These are phyloP conservation scores for Coranthus polyacanthus DNA, from an alignment of 2,797 vertebrate genomes.

Conservation along the genomic window DNA sequence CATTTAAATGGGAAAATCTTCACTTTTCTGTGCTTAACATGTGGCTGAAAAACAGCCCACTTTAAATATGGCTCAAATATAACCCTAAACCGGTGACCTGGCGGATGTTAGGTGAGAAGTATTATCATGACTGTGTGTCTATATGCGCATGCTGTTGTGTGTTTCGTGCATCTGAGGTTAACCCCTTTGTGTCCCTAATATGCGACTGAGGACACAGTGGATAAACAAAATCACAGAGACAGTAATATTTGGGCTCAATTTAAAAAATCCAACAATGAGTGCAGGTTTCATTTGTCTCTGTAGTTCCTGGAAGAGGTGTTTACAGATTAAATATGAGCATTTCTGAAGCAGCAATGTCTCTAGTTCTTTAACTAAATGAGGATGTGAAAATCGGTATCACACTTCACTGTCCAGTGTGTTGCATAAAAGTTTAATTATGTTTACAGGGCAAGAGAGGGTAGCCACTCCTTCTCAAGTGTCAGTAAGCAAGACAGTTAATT, in stretches of 20 bases:
- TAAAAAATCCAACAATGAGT: not conserved
- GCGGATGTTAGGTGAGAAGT: too few species aligned
- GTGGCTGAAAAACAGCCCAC: too few species aligned
- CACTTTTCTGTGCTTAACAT: too few species aligned
- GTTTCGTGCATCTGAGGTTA: not conserved
- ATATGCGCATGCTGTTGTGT: too few species aligned
- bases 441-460: not conserved
- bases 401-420: not conserved
- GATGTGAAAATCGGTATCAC: conserved; percentile 9
- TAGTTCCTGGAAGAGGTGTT: not conserved
- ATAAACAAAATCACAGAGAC: conserved; percentile 2
- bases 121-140: too few species aligned
- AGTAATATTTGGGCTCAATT: not conserved
- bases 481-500: conserved; percentile 2
- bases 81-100: too few species aligned
- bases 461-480: not conserved
- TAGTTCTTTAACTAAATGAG: conserved; percentile 1
- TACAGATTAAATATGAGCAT: not conserved
- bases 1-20: too few species aligned
- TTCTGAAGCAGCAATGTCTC: not conserved
- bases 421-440: not conserved
- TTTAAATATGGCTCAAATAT: too few species aligned
- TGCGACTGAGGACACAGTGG: not conserved
- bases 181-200: not conserved
- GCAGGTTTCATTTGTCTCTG: not conserved